Conservation (phyloP, 1,140 invertebrate species). For the Pygmarrhopalites habei region DNA sequence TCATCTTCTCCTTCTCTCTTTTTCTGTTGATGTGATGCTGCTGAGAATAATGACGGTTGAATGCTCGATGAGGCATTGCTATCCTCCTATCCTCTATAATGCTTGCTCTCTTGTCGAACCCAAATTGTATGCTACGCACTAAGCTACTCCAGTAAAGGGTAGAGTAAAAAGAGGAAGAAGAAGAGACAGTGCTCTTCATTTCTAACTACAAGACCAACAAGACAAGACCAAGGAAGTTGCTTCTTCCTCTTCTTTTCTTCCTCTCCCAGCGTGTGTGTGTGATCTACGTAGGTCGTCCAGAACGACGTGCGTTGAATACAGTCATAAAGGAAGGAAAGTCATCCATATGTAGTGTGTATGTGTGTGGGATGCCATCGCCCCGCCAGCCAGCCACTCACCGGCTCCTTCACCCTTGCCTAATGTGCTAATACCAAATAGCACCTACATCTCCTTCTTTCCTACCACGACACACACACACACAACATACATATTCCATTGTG, state of each 20-base stretch:
- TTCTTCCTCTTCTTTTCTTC: no score
- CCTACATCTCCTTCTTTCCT: not conserved
- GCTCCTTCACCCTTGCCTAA: no score
- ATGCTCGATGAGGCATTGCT: conserved; percentile 11
- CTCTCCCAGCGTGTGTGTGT: not conserved
- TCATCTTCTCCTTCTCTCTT: no score
- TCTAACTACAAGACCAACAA: no score
- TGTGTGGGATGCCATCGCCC: not conserved
- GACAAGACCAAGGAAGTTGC: no score
- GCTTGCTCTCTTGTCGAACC: no score
- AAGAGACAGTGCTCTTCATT: not conserved
- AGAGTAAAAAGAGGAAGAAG: conserved; percentile 2
- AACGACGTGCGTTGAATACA: conserved; percentile 1
- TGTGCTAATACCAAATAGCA: not conserved
- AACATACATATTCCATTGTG: no score
- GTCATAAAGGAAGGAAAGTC: not conserved
- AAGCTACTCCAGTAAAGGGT: not conserved
- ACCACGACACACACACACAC: no score
- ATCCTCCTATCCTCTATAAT: no score
- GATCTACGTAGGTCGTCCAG: conserved; percentile 1
- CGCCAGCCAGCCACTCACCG: no score
- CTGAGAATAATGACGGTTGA: conserved; percentile 5
- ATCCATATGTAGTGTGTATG: not conserved
- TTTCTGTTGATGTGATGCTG: no score
- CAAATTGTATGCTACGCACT: no score